These are phyloP conservation scores for Hyles euphorbiae DNA, from an alignment of 1,140 invertebrate genomes.

Conservation along the genomic window DNA sequence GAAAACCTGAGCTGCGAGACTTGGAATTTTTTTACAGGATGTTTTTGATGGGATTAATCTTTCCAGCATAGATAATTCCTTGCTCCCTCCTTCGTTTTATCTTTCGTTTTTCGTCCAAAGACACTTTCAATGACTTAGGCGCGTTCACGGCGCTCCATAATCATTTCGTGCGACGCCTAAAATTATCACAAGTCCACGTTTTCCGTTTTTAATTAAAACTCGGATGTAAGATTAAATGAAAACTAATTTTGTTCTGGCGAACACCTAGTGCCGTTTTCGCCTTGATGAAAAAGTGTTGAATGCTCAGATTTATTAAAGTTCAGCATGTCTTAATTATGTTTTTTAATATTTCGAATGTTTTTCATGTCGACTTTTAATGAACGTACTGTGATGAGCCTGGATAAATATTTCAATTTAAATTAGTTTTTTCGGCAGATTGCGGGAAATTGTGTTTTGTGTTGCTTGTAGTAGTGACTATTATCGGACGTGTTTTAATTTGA, in stretches of 20 bases:
- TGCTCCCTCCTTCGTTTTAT: neutral
- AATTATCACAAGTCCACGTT: constrained; percentile 11
- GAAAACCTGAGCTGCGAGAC: too few relatives aligned
- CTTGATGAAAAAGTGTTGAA: constrained; percentile 1
- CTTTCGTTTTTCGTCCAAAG: constrained; percentile 6
- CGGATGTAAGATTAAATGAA: constrained; percentile 11
- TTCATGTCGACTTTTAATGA: too few relatives aligned
- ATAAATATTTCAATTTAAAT: too few relatives aligned
- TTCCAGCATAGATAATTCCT: neutral
- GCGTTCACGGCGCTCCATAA: constrained; percentile 3
- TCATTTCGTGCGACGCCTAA: constrained; percentile 11
- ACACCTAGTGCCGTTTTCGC: constrained; percentile 2
- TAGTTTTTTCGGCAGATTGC: too few relatives aligned
- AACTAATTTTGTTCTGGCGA: constrained; percentile 7
- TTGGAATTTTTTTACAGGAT: too few relatives aligned
- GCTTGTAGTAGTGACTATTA: too few relatives aligned
- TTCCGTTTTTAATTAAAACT: constrained; percentile 14
- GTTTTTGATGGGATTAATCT: neutral
- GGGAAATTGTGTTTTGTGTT: too few relatives aligned
- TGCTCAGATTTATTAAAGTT: neutral
- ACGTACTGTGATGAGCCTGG: too few relatives aligned
- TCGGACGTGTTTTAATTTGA: too few relatives aligned
- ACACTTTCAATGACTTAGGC: constrained; percentile 9
- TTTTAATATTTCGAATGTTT: too few relatives aligned
- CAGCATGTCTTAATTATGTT: too few relatives aligned